Evolutionary conservation across 2,888 invertebrate species (phyloP).

Genomic region (Endotricha flammealis): DNA sequence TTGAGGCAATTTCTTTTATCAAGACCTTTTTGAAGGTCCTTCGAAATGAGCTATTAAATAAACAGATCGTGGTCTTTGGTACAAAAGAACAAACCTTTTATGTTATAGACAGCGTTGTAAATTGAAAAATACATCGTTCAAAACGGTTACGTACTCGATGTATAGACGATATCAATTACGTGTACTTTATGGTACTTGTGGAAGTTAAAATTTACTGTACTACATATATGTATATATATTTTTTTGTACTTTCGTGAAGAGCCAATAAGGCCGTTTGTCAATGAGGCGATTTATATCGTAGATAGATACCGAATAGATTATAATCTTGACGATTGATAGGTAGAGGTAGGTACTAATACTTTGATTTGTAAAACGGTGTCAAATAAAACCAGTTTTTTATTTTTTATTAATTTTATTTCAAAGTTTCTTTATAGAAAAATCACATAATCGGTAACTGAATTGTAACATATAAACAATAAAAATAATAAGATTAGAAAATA

Average conservation of each 20-base stretch:
- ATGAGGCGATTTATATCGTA: too few relatives aligned
- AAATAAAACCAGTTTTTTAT: conserved; percentile 17
- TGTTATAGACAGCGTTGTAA: conserved; percentile 21
- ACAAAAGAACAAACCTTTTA: conserved; percentile 33
- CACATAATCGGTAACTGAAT: conserved; percentile 43
- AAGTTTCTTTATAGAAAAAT: conserved; percentile 21
- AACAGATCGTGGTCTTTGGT: conserved; percentile 34
- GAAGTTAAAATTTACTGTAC: too few relatives aligned
- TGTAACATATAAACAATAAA: conserved; percentile 30
- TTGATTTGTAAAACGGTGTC: neutral
- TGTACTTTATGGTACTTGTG: too few relatives aligned
- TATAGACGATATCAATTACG: too few relatives aligned
- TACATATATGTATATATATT: too few relatives aligned
- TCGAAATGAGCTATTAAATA: conserved; percentile 42
- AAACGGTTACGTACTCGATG: too few relatives aligned
- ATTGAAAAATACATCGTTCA: conserved; percentile 24
- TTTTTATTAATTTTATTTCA: conserved; percentile 28
- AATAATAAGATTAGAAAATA: conserved; percentile 19
- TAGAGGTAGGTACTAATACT: neutral
- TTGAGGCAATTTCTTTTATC: conserved; percentile 36
- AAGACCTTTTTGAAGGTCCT: conserved; percentile 29
- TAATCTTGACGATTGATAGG: too few relatives aligned
- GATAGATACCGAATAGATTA: too few relatives aligned
- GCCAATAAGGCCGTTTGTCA: too few relatives aligned
- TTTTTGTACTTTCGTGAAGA: too few relatives aligned